Percentiles rank a stretch among this genome's conserved stretches.
phyloP scores from a whole-genome alignment of 2,797 vertebrate genomes.

The Rhabdomys pumilio region DNA sequence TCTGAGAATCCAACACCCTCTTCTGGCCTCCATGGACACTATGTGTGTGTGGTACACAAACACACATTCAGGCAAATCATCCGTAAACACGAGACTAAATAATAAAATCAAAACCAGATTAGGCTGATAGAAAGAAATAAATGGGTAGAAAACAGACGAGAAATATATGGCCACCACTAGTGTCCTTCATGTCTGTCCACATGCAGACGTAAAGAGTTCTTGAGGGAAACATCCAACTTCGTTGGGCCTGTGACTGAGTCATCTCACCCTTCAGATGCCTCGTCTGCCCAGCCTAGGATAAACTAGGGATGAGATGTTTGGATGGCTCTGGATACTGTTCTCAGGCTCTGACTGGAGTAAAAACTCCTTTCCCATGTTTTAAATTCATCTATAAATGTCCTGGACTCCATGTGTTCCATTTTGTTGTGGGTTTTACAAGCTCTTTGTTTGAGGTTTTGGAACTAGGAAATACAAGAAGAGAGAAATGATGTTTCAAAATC shows the following conservation, averaged over 20 bases:
- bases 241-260: not conserved
- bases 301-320: not conserved
- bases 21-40: not conserved
- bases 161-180: not conserved
- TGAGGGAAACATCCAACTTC: not conserved
- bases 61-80: not conserved
- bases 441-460: slow-evolving; percentile 46
- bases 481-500: not conserved
- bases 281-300: not conserved
- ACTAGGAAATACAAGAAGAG: slow-evolving; percentile 11
- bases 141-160: not conserved
- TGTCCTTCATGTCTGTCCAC: not conserved
- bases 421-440: not conserved
- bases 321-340: not conserved
- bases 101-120: not conserved
- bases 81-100: not conserved
- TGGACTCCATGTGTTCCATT: not conserved
- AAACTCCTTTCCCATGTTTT: slow-evolving; percentile 43
- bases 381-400: slow-evolving; percentile 32
- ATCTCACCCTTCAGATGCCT: not conserved
- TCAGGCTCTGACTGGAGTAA: slow-evolving; percentile 42
- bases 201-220: not conserved
- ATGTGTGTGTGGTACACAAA: not conserved
- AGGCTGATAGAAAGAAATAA: slow-evolving; percentile 28
- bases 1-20: not conserved